phyloP scores from a whole-genome alignment of 2,888 invertebrate genomes.

The Tholera decimalis region DNA sequence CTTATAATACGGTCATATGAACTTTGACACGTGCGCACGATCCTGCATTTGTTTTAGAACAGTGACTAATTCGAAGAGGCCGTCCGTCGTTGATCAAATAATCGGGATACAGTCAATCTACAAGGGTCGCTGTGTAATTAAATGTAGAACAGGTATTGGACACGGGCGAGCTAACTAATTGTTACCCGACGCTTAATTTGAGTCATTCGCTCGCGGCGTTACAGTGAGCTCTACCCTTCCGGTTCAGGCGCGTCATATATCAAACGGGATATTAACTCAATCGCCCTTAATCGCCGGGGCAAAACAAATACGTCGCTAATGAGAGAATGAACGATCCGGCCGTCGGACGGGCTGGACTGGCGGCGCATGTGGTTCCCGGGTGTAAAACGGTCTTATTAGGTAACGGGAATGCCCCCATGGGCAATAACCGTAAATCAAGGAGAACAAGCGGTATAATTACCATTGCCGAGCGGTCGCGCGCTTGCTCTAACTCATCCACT shows the following conservation, averaged over 20 bases:
- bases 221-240: constrained; percentile 78
- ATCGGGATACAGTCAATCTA: constrained; percentile 50
- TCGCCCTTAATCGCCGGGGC: constrained; percentile 85
- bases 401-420: constrained; percentile 91
- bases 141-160: constrained; percentile 62
- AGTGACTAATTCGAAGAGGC: constrained; percentile 38
- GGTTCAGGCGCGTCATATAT: constrained; percentile 83
- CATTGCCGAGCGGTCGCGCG: constrained; percentile 89
- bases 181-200: constrained; percentile 71
- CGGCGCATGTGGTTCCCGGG: constrained; percentile 89
- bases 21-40: constrained; percentile 18
- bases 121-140: constrained; percentile 57
- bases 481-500: constrained; percentile 90
- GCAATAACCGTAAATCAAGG: constrained; percentile 92
- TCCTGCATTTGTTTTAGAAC: constrained; percentile 24
- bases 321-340: constrained; percentile 87
- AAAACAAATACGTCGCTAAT: constrained; percentile 89
- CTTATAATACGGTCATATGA: constrained; percentile 51
- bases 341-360: constrained; percentile 74
- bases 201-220: constrained; percentile 70
- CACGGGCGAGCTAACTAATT: constrained; percentile 60
- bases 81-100: constrained; percentile 39
- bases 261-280: constrained; percentile 88
- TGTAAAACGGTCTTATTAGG: constrained; percentile 91
- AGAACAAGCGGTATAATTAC: constrained; percentile 92